phyloP scores from a whole-genome alignment of 1,140 invertebrate species.

The Drosophila willistoni region DNA sequence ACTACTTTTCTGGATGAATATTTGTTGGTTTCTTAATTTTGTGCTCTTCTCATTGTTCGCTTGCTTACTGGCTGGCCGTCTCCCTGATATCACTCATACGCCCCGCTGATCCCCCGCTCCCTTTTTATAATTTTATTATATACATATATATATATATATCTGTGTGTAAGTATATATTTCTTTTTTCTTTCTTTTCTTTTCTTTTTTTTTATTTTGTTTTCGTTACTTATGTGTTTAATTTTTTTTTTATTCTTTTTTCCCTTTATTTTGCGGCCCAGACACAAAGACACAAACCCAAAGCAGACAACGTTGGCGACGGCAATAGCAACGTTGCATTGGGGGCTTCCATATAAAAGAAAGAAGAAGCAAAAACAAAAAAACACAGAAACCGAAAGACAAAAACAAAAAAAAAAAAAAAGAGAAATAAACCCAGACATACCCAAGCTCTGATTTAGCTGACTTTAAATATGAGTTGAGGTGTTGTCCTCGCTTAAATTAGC shows the following conservation, averaged over 20 bases:
- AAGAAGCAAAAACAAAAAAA: constrained; percentile 12
- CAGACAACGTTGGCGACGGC: constrained; percentile 51
- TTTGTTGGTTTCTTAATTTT: constrained; percentile 82
- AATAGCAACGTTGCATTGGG: constrained; percentile 22
- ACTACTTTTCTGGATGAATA: constrained; percentile 80
- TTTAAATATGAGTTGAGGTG: constrained; percentile 82
- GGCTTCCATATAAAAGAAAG: constrained; percentile 59
- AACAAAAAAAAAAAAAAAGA: constrained; percentile 16
- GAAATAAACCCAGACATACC: constrained; percentile 22
- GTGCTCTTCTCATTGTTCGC: constrained; percentile 40
- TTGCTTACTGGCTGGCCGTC: constrained; percentile 44
- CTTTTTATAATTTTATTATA: constrained; percentile 72
- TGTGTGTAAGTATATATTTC: too few species aligned
- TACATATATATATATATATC: too few species aligned
- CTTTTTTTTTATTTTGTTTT: constrained; percentile 28
- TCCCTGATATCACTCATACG: constrained; percentile 73
- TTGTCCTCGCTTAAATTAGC: constrained; percentile 82
- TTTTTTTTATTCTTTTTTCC: constrained; percentile 47
- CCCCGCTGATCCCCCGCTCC: constrained; percentile 48
- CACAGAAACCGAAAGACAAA: constrained; percentile 9
- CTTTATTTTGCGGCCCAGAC: constrained; percentile 65
- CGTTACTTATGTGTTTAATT: constrained; percentile 76
- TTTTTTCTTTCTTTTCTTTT: constrained; percentile 22
- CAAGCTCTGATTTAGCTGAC: constrained; percentile 74
- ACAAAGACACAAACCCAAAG: constrained; percentile 69